Percentiles rank a stretch among this genome's conserved stretches.
Conservation (phyloP, 23 tunicate genomes). For the Phallusia fumigata region DNA sequence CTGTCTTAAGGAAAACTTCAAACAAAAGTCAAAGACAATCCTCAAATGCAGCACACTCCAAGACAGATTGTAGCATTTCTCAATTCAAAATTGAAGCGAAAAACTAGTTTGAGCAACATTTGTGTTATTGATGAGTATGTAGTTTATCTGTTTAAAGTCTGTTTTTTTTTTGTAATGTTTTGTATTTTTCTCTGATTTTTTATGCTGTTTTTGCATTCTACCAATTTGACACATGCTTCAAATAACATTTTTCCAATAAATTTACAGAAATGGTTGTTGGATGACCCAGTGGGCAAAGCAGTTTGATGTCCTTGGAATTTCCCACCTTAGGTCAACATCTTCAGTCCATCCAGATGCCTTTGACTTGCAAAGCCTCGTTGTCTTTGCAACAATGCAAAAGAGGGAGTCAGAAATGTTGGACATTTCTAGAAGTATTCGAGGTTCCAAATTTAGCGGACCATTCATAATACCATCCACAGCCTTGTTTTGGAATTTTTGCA, state of each 20-base stretch:
- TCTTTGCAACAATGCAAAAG: slow-evolving; percentile 11
- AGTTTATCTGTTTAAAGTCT: background rate
- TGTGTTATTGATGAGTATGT: slow-evolving; percentile 31
- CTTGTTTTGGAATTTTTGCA: slow-evolving; percentile 30
- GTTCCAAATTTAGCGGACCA: slow-evolving; percentile 25
- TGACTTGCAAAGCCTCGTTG: slow-evolving; percentile 8
- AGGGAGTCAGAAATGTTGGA: slow-evolving; percentile 26
- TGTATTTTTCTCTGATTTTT: too few species aligned
- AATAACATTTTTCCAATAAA: too few species aligned
- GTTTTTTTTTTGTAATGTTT: background rate
- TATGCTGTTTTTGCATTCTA: too few species aligned
- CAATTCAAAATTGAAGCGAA: background rate
- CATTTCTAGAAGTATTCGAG: slow-evolving; percentile 9
- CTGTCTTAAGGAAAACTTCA: slow-evolving; percentile 8
- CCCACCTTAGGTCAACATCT: slow-evolving; percentile 23
- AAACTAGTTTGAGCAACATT: slow-evolving; percentile 9
- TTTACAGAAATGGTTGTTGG: slow-evolving; percentile 25
- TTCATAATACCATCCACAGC: slow-evolving; percentile 18
- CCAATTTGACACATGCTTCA: too few species aligned
- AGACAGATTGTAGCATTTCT: slow-evolving; percentile 10
- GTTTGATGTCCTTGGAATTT: slow-evolving; percentile 23
- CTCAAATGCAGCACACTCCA: slow-evolving; percentile 20
- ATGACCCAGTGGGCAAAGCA: slow-evolving; percentile 30
- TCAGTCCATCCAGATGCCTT: slow-evolving; percentile 33
- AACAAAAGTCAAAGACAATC: slow-evolving; percentile 26